These are phyloP conservation scores for Anguilla anguilla DNA, from an alignment of 2,797 vertebrate genomes.

Conservation along the genomic window DNA sequence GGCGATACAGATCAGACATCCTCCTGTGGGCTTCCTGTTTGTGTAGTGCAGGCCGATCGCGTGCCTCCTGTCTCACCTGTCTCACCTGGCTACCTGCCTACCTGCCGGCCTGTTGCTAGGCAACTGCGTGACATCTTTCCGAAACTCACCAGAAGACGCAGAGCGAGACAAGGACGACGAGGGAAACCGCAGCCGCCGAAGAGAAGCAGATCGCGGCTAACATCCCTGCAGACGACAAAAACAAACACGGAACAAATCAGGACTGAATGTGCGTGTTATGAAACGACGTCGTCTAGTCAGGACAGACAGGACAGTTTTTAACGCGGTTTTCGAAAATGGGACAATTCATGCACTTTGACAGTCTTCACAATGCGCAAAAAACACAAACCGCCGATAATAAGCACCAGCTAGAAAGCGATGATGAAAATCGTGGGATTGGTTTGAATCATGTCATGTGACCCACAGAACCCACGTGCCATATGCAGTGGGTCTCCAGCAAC, in stretches of 20 bases:
- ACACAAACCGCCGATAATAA: not conserved
- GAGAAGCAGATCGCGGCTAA: slow-evolving; percentile 55
- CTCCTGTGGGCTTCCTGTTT: slow-evolving; percentile 52
- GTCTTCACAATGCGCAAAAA: not conserved
- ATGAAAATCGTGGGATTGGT: not conserved
- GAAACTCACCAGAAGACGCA: slow-evolving; percentile 72
- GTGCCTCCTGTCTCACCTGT: slow-evolving; percentile 55
- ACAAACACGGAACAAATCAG: not conserved
- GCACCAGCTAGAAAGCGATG: not conserved
- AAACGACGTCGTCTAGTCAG: not conserved
- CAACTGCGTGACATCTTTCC: slow-evolving; percentile 32
- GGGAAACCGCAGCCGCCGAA: slow-evolving; percentile 48
- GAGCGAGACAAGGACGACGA: slow-evolving; percentile 51
- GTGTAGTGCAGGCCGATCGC: no score
- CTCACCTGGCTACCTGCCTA: slow-evolving; percentile 41
- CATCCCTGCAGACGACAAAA: slow-evolving; percentile 51
- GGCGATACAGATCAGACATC: slow-evolving; percentile 44
- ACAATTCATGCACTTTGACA: not conserved
- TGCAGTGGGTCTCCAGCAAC: not conserved
- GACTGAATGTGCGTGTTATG: not conserved
- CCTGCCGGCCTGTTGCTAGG: slow-evolving; percentile 37
- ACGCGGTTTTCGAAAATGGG: not conserved
- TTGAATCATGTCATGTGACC: not conserved
- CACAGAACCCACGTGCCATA: not conserved
- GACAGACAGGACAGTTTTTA: not conserved